Evolutionary conservation across 2,797 vertebrate genomes (phyloP), one percentile per base, ranked within the genome.

Genomic region (Prunella strophiata): DNA sequence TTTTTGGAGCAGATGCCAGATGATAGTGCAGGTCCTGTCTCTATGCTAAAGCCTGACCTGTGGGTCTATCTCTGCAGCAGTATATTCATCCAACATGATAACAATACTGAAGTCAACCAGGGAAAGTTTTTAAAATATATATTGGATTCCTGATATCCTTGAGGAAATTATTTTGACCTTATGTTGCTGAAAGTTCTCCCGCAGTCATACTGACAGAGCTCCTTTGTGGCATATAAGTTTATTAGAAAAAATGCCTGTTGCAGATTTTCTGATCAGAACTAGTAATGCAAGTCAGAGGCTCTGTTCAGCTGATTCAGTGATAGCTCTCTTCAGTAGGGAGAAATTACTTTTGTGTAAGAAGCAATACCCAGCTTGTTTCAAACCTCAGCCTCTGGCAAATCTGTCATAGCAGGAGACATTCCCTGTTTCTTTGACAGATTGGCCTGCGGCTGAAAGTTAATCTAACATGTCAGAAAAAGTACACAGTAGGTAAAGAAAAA

Each of bases 401-500:
- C 96, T 97, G 97, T 98, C 98, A 98, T 95, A 93, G 88, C 92
- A 96, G 96, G 96, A 98, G 97, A 98, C 97, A 97, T 97, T 97
- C 97, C 96, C 97, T 97, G 96, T 98, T 98, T 97, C 97, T 97
- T 94, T 98, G 98, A 98, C 97, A 98, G 97, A 98, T 97, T 98
- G 94, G 97, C 97, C 97, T 91, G 96, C 27, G 85, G 97, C 97
- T 97, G 92, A 97, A 98, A 98, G 97, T 97, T 98, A 98, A 98
- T 98, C 97, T 98, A 97, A 98, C 89, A 94, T 97, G 97, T 98
- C 98, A 98, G 94, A 81, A 97, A 96, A 97, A 96, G 90, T 93
- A 92, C 85, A 97, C 93, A 89, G 95, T 85, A 89, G 88, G 91
- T 93, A 93, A 88, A 88, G 90, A 90, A 93, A 77, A 85, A 89